Percentiles rank a stretch among this genome's conserved stretches.
phyloP scores from a whole-genome alignment of 2,113 vertebrate genomes.

The Pantherophis guttatus region DNA sequence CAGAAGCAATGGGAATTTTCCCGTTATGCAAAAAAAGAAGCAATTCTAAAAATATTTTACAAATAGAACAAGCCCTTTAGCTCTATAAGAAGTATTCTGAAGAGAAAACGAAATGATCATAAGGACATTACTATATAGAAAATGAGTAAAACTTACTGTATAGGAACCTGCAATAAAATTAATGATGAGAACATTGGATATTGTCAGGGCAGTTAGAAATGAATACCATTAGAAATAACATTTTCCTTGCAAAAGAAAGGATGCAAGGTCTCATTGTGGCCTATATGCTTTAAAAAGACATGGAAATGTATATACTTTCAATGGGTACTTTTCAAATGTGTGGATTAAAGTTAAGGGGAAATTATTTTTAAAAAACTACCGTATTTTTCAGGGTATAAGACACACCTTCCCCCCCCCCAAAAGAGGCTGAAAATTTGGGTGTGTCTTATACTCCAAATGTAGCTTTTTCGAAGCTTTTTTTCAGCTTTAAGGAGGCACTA shows the following conservation, averaged over 20 bases:
- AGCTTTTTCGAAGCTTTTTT: no score
- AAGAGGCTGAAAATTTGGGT: no score
- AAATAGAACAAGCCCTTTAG: background rate
- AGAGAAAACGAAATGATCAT: background rate
- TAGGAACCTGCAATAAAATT: background rate
- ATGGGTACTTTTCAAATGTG: background rate
- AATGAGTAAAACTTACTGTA: background rate
- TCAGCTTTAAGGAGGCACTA: no score
- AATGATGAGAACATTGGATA: background rate
- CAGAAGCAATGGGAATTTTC: background rate
- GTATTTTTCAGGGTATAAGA: no score
- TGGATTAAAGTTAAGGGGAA: background rate
- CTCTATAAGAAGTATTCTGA: background rate
- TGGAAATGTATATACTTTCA: background rate
- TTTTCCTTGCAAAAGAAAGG: background rate
- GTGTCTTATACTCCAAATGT: no score
- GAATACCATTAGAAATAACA: background rate
- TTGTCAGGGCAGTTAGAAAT: background rate
- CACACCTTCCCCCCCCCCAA: no score
- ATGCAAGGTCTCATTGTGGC: background rate
- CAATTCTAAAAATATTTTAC: background rate
- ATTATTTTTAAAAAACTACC: background rate
- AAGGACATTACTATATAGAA: background rate
- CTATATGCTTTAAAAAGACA: background rate
- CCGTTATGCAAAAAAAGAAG: background rate